Evolutionary conservation across 2,113 vertebrate species (phyloP).

Genomic region (Rhinolophus sinicus): DNA sequence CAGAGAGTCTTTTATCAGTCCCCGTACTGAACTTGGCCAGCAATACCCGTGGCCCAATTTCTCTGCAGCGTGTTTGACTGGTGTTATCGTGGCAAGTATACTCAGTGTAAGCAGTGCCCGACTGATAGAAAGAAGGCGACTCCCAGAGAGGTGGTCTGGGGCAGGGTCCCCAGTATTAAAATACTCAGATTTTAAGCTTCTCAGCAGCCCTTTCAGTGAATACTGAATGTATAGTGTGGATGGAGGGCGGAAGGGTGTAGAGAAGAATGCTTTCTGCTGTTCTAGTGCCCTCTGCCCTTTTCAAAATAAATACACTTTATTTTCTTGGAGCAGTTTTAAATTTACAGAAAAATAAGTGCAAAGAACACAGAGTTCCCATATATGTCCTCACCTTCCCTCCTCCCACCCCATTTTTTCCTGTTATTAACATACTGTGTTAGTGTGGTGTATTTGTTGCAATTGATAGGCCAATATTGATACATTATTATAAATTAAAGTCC

Average conservation of each 20-base stretch:
- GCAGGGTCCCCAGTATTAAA: background rate
- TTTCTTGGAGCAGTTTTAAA: background rate
- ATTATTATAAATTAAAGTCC: background rate
- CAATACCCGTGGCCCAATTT: background rate
- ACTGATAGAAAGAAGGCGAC: background rate
- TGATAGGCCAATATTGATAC: rapidly evolving
- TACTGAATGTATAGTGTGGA: rapidly evolving
- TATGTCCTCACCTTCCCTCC: rapidly evolving
- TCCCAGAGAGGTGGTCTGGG: background rate
- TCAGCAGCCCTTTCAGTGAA: background rate
- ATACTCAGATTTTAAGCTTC: background rate
- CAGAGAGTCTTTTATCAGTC: background rate
- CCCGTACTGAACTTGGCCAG: background rate
- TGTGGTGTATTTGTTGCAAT: background rate
- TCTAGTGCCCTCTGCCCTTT: background rate
- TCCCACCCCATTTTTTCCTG: background rate
- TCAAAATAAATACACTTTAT: background rate
- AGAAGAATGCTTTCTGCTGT: background rate
- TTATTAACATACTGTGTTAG: background rate
- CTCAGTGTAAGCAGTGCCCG: background rate
- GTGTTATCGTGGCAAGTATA: too few species aligned
- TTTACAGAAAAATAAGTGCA: background rate
- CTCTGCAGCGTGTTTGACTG: background rate
- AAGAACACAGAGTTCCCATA: background rate
- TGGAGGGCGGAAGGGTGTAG: too few species aligned